Evolutionary conservation across 1,140 invertebrate genomes (phyloP), one percentile per base, ranked within the genome.

Genomic region (Zaprionus lachaisei): DNA sequence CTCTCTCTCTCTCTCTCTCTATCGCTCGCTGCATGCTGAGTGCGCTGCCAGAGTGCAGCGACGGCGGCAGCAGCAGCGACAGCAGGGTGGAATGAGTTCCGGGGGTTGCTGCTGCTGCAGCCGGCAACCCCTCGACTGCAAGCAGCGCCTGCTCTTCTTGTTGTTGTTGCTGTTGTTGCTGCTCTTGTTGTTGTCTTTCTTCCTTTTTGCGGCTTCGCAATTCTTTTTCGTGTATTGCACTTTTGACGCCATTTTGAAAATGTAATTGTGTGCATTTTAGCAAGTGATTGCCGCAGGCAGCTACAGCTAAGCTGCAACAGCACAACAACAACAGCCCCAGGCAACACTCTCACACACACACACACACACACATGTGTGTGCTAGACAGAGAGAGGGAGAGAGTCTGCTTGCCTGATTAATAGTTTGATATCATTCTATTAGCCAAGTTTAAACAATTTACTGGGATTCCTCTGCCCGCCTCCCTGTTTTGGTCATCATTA

Each of bases 221-320:
- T 65, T 64, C 51, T 44, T 28, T 49, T 68, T 62, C 26, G 51
- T 79, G 68, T 61, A 65, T 69, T 79, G 80, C 80, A 80, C 73
- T 79, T 81, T 81, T 81, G 80, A 78, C 85, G 85, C 85, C 85
- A 89, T 89, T 89, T 89, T 89, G 85, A 74, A 89, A 90, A 72
- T 75, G 79, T 74, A 77, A 80, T 84, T 80, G 85, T 67, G 79
- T 72, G 76, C 76, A 79, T 61, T 75, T 79, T 57, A 75, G 72
- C 76, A 75, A 79, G 76, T 79, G 76, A 76, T 79, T 79, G 72
- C 66, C 57, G 44, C 55, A 54, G 62, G 62, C 65, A 56, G 44
- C 24, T 15, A 34, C 31, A 7, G 31, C 41, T 17, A 60, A 62
- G 37, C 58, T 5, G 28, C 57, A 57, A 34, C 61, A 54, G 54